Conservation (phyloP, 2,888 invertebrate genomes). For the Uloborus plumipes region DNA sequence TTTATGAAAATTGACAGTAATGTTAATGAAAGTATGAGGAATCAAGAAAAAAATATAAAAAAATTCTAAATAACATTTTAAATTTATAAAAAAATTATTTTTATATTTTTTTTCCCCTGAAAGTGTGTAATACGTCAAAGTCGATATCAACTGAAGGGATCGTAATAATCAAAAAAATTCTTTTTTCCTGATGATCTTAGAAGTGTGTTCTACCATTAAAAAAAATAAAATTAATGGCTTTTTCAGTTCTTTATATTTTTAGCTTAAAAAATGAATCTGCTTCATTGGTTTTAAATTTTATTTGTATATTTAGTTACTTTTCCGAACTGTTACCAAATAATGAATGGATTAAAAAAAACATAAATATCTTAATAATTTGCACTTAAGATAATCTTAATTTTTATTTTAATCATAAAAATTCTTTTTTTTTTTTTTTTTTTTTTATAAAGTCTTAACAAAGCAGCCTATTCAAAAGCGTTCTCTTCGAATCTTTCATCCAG, state of each 20-base stretch:
- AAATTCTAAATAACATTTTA: neutral
- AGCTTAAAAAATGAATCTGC: conserved; percentile 12
- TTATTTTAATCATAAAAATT: neutral
- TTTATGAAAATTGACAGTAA: neutral
- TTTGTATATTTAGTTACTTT: neutral
- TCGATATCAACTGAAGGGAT: neutral
- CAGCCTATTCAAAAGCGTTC: neutral
- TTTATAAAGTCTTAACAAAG: neutral
- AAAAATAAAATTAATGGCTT: neutral
- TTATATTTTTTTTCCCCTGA: neutral
- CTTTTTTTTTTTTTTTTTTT: neutral
- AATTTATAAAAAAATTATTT: neutral
- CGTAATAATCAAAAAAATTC: neutral
- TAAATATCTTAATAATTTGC: too few relatives aligned
- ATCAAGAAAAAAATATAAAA: neutral
- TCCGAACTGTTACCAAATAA: conserved; percentile 8
- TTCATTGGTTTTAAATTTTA: neutral
- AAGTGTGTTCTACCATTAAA: neutral
- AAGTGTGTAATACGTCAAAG: neutral
- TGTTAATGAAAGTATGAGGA: neutral
- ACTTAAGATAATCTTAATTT: too few relatives aligned
- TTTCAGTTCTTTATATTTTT: conserved; percentile 11
- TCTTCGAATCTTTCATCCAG: neutral
- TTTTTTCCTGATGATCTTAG: neutral
- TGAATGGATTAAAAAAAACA: too few relatives aligned